Evolutionary conservation across 2,113 vertebrate species (phyloP), one percentile per base, ranked within the genome.

Genomic region (Gallinago jamesoni): DNA sequence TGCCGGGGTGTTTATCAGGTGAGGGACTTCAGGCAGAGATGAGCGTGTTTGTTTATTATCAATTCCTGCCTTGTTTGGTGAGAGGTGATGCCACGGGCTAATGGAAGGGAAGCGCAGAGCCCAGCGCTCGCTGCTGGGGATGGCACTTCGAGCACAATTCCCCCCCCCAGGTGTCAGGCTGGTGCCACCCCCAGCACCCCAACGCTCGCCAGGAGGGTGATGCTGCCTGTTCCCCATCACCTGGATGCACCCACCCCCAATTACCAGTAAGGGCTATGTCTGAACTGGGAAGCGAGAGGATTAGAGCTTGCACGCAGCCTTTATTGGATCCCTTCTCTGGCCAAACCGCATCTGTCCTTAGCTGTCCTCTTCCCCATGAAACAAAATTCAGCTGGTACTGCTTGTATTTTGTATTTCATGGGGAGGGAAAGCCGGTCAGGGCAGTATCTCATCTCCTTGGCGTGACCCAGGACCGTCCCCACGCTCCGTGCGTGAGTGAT

Each of bases 1-100:
- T 92, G 89, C 90, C 57, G 1, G 90, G 95, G 76, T 60, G n/a
- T 93, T 97, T 96, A 92, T 93, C 97, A 93, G 96, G 96, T 25
- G n/a, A 47, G 95, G 4, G 95, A 87, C 92, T 39, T 8, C 60
- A 67, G 94, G 90, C 84, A 64, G 79, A 67, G 87, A 30, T 21
- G 43, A 6, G 63, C 8, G 31, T 19, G 82, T 21, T 91, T 74
- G 6, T 52, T 37, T 60, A 15, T 93, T 87, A 90, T 28, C 96
- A 94, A 33, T 2, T 53, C 84, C 72, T 9, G 4, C 1, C 21
- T 18, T 66, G 62, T 45, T 33, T n/a, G 2, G 27, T 1, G 25
- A 39, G 74, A 62, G 77, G 47, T 10, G 64, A 73, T 50, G n/a
- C 63, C 56, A 7, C 41, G 33, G 86, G 68, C 18, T 30, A 45